Evolutionary conservation across 2,113 vertebrate species (phyloP), one percentile per base, ranked within the genome.

Genomic region (Thinocorus orbignyianus): DNA sequence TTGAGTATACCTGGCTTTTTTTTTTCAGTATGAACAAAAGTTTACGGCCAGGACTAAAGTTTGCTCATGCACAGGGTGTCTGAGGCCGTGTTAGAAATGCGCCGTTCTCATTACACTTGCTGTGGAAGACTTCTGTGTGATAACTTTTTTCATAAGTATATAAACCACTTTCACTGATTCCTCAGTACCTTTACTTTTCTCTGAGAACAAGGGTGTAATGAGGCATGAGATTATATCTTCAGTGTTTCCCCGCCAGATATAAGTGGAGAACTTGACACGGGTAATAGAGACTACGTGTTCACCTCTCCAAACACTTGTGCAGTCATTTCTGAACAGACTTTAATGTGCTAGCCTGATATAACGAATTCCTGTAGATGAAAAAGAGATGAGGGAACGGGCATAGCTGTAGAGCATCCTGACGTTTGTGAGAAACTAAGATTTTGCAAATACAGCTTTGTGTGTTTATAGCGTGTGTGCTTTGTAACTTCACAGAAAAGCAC

Each of bases 61-160:
- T 66, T 58, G 51, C 7, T 0, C 0, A 0, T 7, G 0, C 15
- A 6, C 11, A 11, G 37, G 6, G 2, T 61, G 37, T 35, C 9
- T 31, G 52, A 58, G n/a, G 2, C 28, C 7, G 23, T 26, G 30
- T 22, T 60, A 39, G 66, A 49, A 49, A 31, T 6, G 14, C 5
- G 11, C 22, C 12, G 1, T n/a, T 72, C 17, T 61, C 11, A 0
- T 35, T 28, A 3, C 9, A 5, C 5, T 68, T 54, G 46, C 65
- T 66, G 57, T 54, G 48, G 10, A 52, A 41, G 17, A 22, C 15
- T 77, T 42, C 2, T 5, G 24, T 10, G 28, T 17, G 22, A 1
- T 62, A 54, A 57, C 69, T 71, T 57, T 42, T 41, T 60, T 30
- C 2, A 0, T 24, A 8, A 72, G 49, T 73, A 3, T 10, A 35